Base-by-base conservation (phyloP, 2,888 invertebrate genomes). In the Tachystola acroxantha region DNA sequence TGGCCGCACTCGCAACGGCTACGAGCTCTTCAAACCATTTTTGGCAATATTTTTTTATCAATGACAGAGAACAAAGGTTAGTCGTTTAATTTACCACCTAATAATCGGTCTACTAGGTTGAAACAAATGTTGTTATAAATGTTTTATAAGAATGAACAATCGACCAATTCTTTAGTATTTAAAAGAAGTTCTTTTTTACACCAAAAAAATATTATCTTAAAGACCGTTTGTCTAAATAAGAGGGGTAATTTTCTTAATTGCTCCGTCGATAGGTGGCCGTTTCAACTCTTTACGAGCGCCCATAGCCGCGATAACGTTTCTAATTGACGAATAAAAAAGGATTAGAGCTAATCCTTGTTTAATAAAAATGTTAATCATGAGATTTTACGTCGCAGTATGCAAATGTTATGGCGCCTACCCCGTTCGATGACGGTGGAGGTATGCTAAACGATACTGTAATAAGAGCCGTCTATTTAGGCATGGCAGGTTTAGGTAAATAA, bases 271-370 rank as follows among this genome's bases (percentile, higher is more conserved):
- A 73, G 72, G 69, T 69, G 58, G 70, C 72, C 54, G 60, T 76
- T 80, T 66, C 72, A 86, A 86, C 86, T 86, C 84, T 86, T 86
- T 86, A 85, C 81, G 86, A 82, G 67, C 71, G 60, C 53, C 53
- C 62, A 66, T 55, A 53, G 65, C 61, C 64, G 61, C 71, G 86
- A 86, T 86, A 85, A 74, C 78, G 72, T 69, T 57, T 73, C 85
- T 86, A 84, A 86, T 86, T 84, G 85, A 77, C 85, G 65, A 82
- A 86, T 86, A 86, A 85, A 86, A 84, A 85, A 85, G 85, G 86
- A 84, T 86, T 84, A 80, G 52, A 57, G 53, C 54, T 78, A 79
- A 85, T 85, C 85, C 78, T 64, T 71, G 79, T 84, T 85, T 86
- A 85, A 85, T 86, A 85, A 85, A 86, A 85, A 85, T 85, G 85